Evolutionary conservation across 2,113 vertebrate species (phyloP), one percentile per base, ranked within the genome.

Genomic region (Bucco capensis): DNA sequence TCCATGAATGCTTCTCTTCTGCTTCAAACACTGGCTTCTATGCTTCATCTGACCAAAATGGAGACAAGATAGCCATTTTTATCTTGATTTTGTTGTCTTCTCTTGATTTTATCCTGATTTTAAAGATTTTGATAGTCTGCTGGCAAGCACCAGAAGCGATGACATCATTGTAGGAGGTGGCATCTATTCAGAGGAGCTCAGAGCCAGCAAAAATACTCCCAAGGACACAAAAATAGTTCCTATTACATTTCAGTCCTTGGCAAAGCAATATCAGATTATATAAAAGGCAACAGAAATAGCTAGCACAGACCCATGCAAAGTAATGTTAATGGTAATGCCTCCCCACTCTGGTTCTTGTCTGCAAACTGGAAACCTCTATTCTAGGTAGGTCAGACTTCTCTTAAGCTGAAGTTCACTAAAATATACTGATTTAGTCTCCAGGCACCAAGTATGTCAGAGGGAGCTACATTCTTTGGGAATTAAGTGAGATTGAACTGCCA

Each of bases 151-250:
- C 88, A 94, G 86, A 22, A 95, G 74, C 21, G 0, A 78, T 95
- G 94, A 96, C 47, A 73, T 96, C 94, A 94, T 78, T 22, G 51
- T 66, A 95, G 93, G 92, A 93, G 93, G 94, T 81, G 95, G 92
- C 93, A 93, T 93, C 92, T 96, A 95, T 94, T 93, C 86, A 65
- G 58, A 82, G 92, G 70, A 86, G 83, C 88, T 93, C 53, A 50
- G 83, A 94, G 93, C 74, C 66, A 93, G 91, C 87, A 96, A 69
- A 94, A 92, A 92, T 66, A 94, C 78, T 91, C 86, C 81, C 86
- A 64, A 50, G 73, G 81, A 57, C 89, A 83, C 74, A 70, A 70
- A 90, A 96, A 95, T 96, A 96, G 93, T 86, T 65, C 83, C 74
- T 44, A 79, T 95, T 93, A 82, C 86, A 93, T 78, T 71, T 80